phyloP scores from a whole-genome alignment of 1,140 invertebrate genomes.

The Heliconius hewitsoni region DNA sequence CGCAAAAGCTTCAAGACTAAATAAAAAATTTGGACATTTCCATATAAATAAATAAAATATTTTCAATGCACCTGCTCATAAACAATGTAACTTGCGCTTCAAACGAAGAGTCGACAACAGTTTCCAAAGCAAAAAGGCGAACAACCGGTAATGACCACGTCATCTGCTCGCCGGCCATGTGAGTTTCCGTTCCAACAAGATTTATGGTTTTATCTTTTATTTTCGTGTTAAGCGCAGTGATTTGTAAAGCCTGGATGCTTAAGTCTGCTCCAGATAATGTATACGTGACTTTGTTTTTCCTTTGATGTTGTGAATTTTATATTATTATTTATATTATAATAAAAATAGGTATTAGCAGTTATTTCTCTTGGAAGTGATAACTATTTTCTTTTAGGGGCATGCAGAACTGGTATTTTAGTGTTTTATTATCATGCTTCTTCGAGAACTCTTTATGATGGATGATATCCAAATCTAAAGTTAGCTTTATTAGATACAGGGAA shows the following conservation, averaged over 20 bases:
- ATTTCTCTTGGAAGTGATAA: background rate
- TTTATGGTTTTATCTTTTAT: constrained; percentile 34
- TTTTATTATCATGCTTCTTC: too few relatives aligned
- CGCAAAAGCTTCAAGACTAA: background rate
- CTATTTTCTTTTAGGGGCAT: background rate
- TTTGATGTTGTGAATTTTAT: background rate
- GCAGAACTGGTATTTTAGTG: background rate
- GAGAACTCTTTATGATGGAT: background rate
- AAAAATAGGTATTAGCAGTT: background rate
- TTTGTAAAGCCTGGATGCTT: constrained; percentile 20
- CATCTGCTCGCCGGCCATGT: constrained; percentile 47
- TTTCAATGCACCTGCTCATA: background rate
- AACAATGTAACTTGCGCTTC: background rate
- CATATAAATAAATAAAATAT: background rate
- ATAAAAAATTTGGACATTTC: background rate
- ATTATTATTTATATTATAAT: background rate
- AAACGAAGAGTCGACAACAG: constrained; percentile 17
- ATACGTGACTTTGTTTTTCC: background rate
- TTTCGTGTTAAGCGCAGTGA: constrained; percentile 20
- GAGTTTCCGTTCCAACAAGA: constrained; percentile 45
- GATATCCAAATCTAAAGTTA: too few relatives aligned
- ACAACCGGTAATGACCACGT: constrained; percentile 45
- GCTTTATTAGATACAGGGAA: too few relatives aligned
- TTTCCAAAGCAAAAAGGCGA: constrained; percentile 40
- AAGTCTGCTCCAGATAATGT: constrained; percentile 1